Evolutionary conservation across 1,140 invertebrate genomes (phyloP).

Genomic region (Heliconius congener): DNA sequence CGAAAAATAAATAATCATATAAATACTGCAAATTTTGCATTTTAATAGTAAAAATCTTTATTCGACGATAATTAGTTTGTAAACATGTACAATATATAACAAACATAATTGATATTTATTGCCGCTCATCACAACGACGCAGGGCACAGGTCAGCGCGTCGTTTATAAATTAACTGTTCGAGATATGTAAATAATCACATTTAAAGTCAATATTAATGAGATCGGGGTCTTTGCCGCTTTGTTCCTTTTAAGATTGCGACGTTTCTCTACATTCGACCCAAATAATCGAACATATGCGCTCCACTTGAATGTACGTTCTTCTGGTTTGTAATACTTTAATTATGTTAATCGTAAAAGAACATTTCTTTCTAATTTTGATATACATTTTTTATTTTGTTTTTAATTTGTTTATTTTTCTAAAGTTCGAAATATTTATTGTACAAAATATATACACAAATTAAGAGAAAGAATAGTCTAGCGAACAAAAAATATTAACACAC

Average conservation of each 20-base stretch:
- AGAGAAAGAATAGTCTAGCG: neutral
- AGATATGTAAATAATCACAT: conserved; percentile 19
- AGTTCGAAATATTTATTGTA: too few species aligned
- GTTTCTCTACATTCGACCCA: neutral
- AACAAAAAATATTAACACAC: neutral
- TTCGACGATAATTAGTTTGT: neutral
- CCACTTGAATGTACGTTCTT: neutral
- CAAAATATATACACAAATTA: neutral
- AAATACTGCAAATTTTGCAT: too few species aligned
- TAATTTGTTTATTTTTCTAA: too few species aligned
- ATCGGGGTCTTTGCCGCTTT: conserved; percentile 9
- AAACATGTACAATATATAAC: neutral
- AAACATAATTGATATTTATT: conserved; percentile 20
- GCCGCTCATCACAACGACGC: neutral
- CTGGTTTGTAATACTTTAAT: neutral
- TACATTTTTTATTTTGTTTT: too few species aligned
- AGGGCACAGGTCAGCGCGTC: conserved; percentile 17
- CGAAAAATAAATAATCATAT: too few species aligned
- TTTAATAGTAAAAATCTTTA: neutral
- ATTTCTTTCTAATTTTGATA: too few species aligned
- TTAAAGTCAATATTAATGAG: conserved; percentile 5
- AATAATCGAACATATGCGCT: conserved; percentile 4
- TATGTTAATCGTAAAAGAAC: neutral
- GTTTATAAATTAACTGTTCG: conserved; percentile 7
- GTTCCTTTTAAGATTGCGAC: conserved; percentile 5